Percentiles rank a stretch among this genome's conserved stretches.
These are phyloP conservation scores for Nylanderia fulva DNA, from an alignment of 1,140 invertebrate species.

Conservation along the genomic window DNA sequence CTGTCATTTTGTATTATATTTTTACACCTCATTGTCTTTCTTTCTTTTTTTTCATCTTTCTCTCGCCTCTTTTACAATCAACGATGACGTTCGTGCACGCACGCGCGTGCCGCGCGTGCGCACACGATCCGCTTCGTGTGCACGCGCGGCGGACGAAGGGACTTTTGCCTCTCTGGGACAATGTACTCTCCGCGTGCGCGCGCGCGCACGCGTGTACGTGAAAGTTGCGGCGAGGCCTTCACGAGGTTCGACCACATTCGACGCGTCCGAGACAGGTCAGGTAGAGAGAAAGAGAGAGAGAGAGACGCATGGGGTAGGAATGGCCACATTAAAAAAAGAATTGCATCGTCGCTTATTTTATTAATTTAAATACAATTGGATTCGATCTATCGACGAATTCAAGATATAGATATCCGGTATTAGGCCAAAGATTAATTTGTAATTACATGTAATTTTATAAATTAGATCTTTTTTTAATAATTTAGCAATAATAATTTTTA, in stretches of 20 bases:
- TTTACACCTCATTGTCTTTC: neutral
- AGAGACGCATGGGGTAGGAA: conserved; percentile 12
- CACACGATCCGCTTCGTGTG: neutral
- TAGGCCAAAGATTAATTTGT: neutral
- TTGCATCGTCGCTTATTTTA: neutral
- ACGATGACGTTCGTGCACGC: neutral
- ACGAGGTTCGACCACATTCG: conserved; percentile 15
- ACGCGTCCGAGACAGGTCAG: conserved; percentile 7
- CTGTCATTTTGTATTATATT: neutral
- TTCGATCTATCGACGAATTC: neutral
- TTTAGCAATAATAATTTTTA: too few species aligned
- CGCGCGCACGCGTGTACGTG: conserved; percentile 6
- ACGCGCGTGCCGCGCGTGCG: conserved; percentile 27
- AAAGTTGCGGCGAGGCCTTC: conserved; percentile 33
- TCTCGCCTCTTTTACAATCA: conserved; percentile 3
- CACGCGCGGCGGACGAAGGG: conserved; percentile 6
- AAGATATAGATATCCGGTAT: neutral
- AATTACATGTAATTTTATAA: neutral
- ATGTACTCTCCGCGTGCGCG: conserved; percentile 41
- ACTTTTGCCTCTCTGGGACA: conserved; percentile 39
- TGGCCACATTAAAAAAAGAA: conserved; percentile 8
- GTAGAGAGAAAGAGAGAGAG: too few species aligned
- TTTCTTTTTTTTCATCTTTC: too few species aligned
- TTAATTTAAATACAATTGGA: conserved; percentile 5
- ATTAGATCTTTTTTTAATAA: neutral